Conservation (phyloP, 1,140 invertebrate genomes). For the Lutraria rhynchaena region DNA sequence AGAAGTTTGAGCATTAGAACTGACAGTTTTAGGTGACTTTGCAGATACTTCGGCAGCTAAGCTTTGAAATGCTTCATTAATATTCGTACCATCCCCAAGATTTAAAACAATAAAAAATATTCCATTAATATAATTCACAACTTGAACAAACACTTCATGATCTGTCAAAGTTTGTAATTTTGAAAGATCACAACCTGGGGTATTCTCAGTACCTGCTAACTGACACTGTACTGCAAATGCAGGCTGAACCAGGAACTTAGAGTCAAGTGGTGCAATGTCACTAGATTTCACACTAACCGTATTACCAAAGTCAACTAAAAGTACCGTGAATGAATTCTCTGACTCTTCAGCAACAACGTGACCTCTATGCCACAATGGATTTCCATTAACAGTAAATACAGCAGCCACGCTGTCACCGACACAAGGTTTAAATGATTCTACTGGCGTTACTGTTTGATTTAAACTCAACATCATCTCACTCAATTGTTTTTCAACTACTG, state of each 20-base stretch:
- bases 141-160: slow-evolving; percentile 23
- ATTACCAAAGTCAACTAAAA: slow-evolving; percentile 61
- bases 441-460: slow-evolving; percentile 8
- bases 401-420: slow-evolving; percentile 44
- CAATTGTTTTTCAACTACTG: slow-evolving; percentile 13
- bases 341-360: slow-evolving; percentile 3
- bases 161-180: slow-evolving; percentile 20
- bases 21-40: not conserved
- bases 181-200: not conserved
- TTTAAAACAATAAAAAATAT: slow-evolving; percentile 30
- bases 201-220: slow-evolving; percentile 35
- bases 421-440: slow-evolving; percentile 4
- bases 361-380: slow-evolving; percentile 52
- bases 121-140: not conserved
- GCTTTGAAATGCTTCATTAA: slow-evolving; percentile 44
- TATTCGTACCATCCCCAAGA: slow-evolving; percentile 11
- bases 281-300: not conserved
- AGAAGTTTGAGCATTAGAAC: not conserved
- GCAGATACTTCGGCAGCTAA: not conserved
- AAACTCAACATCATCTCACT: slow-evolving; percentile 17
- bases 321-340: slow-evolving; percentile 11
- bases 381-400: slow-evolving; percentile 12
- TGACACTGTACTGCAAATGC: slow-evolving; percentile 58
- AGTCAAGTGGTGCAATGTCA: slow-evolving; percentile 50
- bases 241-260: slow-evolving; percentile 43